Evolutionary conservation across 2,797 vertebrate genomes (phyloP).

Genomic region (Forpus xanthops): DNA sequence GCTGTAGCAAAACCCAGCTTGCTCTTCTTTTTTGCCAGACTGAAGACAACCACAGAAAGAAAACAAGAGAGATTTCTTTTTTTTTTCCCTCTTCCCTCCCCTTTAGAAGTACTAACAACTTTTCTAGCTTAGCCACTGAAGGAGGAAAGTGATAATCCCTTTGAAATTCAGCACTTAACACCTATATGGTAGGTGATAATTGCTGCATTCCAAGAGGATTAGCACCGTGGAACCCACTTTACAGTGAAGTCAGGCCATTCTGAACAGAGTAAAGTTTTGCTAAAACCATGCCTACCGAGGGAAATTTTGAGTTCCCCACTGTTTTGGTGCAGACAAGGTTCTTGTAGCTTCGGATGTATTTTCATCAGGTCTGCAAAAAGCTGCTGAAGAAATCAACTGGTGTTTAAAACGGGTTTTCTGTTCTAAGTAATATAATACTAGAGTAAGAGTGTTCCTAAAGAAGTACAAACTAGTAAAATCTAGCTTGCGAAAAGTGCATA

Average conservation of each 20-base stretch:
- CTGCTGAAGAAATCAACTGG: background rate
- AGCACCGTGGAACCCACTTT: slow-evolving; percentile 65
- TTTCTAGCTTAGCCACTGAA: slow-evolving; percentile 51
- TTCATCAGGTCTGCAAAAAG: background rate
- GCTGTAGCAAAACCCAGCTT: slow-evolving; percentile 26
- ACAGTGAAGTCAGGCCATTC: slow-evolving; percentile 46
- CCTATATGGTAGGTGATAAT: slow-evolving; percentile 72
- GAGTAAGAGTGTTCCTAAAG: background rate
- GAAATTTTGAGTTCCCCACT: slow-evolving; percentile 18
- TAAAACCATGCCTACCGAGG: slow-evolving; percentile 24
- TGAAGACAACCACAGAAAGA: slow-evolving; percentile 2
- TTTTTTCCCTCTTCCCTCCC: background rate
- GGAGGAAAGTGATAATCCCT: slow-evolving; percentile 69
- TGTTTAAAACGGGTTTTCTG: background rate
- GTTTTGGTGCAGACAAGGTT: background rate
- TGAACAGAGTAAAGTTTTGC: slow-evolving; percentile 42
- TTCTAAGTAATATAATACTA: background rate
- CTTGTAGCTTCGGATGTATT: background rate
- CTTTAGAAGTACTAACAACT: slow-evolving; percentile 59
- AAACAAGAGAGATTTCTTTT: slow-evolving; percentile 5
- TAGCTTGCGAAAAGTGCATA: accelerated
- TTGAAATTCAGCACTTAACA: slow-evolving; percentile 74
- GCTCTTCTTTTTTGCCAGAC: background rate
- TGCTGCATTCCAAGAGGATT: slow-evolving; percentile 72
- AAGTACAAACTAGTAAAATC: background rate